Base-by-base conservation (phyloP, 2,113 vertebrate genomes). In the Malaclemys terrapin region DNA sequence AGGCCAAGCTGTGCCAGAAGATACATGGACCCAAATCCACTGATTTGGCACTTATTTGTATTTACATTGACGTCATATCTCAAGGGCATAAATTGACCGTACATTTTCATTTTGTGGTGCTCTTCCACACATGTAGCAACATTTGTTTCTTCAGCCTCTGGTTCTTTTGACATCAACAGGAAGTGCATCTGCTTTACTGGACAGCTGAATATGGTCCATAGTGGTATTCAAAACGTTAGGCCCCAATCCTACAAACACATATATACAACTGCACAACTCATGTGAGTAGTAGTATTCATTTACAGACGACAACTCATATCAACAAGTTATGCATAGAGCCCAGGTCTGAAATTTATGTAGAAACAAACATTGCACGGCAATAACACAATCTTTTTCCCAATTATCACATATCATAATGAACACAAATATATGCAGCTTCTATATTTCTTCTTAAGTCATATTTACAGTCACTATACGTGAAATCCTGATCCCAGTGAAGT, bases 401-500 rank as follows among this genome's bases (percentile, higher is more conserved):
- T 84, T 50, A 65, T 87, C 42, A n/a, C 50, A 1, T 65, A 78
- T 95, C 75, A 83, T 72, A 75, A 86, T 54, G 91, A 56, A 91
- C 89, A 85, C 65, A 96, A 97, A 93, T 35, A 20, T 86, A 86
- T 52, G 72, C 1, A 0, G 80, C 94, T 95, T 82, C 87, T 59
- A 24, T n/a, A 80, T 50, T 94, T 82, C 72, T 84, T 82, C 72
- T 89, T 89, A 84, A 88, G 72, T 84, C 52, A 29, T 84, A 80
- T 95, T 97, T 95, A 88, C 84, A 89, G 80, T 93, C 81, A 84
- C 10, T 54, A 65, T 29, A 79, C 82, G 8, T 27, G 38, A 83
- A 45, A 84, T 54, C 65, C 79, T 59, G 53, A 53, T 90, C 82
- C 57, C 16, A 38, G 81, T n/a, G 53, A 87, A 91, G 88, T 1